Base-by-base conservation (phyloP, 2,888 invertebrate genomes). In the Zeuzera pyrina region DNA sequence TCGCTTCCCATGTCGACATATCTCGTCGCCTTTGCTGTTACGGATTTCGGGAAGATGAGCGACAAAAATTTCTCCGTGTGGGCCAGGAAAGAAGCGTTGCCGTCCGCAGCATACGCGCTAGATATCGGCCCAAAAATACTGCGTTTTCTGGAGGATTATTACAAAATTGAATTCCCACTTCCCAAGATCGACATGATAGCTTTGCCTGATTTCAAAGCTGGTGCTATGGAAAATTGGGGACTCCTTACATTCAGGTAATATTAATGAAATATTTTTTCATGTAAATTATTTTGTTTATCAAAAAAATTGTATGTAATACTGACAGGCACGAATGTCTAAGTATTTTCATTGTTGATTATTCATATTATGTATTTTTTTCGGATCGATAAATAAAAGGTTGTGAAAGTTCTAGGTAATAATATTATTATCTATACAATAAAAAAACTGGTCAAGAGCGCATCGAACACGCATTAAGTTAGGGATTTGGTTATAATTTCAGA, bases 101-200 rank as follows among this genome's bases (percentile, higher is more conserved):
- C 87, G 0, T 91, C 94, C 21, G 89, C 93, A 0, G 78, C 87
- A 1, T 92, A 91, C 45, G 92, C 95, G 0, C 60, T 93, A 3
- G 81, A 88, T n/a, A 87, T 93, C 3, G 94, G 94, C 0, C 89
- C 91, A 0, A 87, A 86, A 50, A 88, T 93, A 6, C 65, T 97
- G 0, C 81, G 84, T 22, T 90, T 88, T 45, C 85, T 91, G 31
- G 91, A 92, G 47, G 78, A 88, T 0, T 92, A 89, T 46, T 94
- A 95, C 56, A 86, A 88, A 43, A 89, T 92, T 21, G 76, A 88
- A 12, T 95, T 92, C 56, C 91, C 92, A 0, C 55, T 95, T 31
- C 88, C 91, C 0, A 95, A 95, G 72, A 88, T 93, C 39, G 96
- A 97, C 59, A 93, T 96, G 93, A 90, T 94, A n/a, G 96, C 95